These are phyloP conservation scores for Cichladusa arquata DNA, from an alignment of 2,113 vertebrate species.

Conservation along the genomic window DNA sequence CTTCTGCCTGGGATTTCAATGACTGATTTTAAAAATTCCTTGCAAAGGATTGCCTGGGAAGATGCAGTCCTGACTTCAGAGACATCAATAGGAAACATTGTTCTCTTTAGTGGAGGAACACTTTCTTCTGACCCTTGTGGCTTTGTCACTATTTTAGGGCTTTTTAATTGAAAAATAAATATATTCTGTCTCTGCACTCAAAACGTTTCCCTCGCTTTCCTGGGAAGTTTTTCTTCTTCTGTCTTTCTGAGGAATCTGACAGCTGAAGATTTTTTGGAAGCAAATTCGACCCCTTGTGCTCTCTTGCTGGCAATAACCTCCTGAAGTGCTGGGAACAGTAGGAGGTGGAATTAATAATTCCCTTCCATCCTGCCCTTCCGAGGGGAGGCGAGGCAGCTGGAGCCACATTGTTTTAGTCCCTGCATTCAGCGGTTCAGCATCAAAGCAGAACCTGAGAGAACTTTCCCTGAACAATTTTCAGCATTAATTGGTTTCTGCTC, in stretches of 20 bases:
- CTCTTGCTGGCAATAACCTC: neutral
- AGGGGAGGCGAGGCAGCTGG: neutral
- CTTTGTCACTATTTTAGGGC: neutral
- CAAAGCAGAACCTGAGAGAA: neutral
- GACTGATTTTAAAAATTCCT: neutral
- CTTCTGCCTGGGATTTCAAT: conserved; percentile 31
- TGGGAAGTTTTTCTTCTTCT: neutral
- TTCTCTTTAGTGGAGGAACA: neutral
- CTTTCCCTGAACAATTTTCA: neutral
- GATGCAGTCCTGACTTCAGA: neutral
- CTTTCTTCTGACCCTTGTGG: neutral
- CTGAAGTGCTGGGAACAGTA: neutral
- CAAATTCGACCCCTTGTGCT: neutral
- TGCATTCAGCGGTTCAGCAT: accelerated
- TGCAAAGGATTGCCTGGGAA: neutral
- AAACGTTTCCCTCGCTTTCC: neutral
- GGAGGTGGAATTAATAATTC: conserved; percentile 34
- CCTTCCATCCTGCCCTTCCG: neutral
- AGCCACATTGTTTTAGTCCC: neutral
- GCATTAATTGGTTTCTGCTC: neutral
- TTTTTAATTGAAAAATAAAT: conserved; percentile 4
- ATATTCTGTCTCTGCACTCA: neutral
- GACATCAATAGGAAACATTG: neutral
- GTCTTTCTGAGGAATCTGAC: neutral
- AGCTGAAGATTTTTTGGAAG: neutral